Base-by-base conservation (phyloP, 1,140 invertebrate genomes). In the Orchesella cincta region DNA sequence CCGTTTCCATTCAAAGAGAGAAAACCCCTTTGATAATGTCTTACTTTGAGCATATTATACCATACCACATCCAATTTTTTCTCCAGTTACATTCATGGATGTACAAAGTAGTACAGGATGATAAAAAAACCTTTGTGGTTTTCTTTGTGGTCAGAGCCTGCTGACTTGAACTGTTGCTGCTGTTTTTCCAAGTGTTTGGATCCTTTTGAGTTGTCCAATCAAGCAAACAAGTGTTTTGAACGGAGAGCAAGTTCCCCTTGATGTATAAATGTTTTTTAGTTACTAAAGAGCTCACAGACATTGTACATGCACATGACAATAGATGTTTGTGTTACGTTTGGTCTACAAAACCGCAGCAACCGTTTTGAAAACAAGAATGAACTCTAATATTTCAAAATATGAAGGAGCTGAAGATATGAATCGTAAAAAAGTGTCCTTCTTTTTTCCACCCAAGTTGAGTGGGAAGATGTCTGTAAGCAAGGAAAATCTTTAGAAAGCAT, bases 121-220 rank as follows among this genome's bases (percentile, higher is more conserved):
- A 46, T 20, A 46, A 46, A 46, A 67, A 57, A 57, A 3, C 52
- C 52, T 67, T 67, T 67, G 31, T 67, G 31, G 62, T 33, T 67
- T 67, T 67, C 12, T 29, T 67, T 67, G 26, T 33, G 62, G 52
- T 57, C 23, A 57, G 52, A 26, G 39, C 39, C 39, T 46, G 39
- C 18, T 8, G 18, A 46, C 18, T 46, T 46, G 39, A 5, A 8
- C 39, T 46, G 39, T 46, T 8, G 5, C 5, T 5, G 18, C 18
- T 8, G 18, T 46, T 8, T 46, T 5, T 18, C 39, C 39, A 46
- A 46, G 18, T 46, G 39, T 18, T 46, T 46, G 18, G 39, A 46
- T 8, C 39, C 39, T 46, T 46, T 46, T 46, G 5, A 46, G 5
- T 18, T 5, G 18, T 5, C 39, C 39, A 46, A 46, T 46, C 39